These are phyloP conservation scores for Chaetodon trifasciatus DNA, from an alignment of 2,797 vertebrate species.

Conservation along the genomic window DNA sequence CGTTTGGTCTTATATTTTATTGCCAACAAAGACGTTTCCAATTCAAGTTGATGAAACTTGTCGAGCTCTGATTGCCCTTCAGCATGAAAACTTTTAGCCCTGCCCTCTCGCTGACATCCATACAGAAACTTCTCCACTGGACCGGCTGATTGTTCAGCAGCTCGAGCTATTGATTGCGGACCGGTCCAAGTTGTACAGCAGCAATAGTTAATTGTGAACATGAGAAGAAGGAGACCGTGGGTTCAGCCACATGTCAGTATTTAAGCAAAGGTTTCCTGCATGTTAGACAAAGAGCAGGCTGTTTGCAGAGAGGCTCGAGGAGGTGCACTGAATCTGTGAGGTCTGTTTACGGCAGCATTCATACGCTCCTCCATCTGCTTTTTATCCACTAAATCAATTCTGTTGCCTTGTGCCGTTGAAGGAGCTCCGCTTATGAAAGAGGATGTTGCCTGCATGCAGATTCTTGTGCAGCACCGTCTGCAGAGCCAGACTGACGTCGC, in stretches of 20 bases:
- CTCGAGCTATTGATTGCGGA: background rate
- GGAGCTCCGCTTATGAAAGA: conserved; percentile 59
- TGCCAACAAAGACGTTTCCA: background rate
- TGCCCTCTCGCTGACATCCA: background rate
- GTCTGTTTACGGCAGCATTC: conserved; percentile 68
- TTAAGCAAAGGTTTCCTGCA: conserved; percentile 41
- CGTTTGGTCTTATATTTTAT: background rate
- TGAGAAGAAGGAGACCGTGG: background rate
- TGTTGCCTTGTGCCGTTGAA: conserved; percentile 64
- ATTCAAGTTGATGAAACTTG: background rate
- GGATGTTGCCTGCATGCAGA: conserved; percentile 68
- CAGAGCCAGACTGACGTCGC: conserved; percentile 30
- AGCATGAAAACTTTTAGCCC: background rate
- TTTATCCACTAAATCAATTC: conserved; percentile 70
- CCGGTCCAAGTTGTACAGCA: background rate
- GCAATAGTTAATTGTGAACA: conserved; percentile 3
- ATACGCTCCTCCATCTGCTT: conserved; percentile 69
- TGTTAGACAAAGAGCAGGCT: conserved; percentile 6
- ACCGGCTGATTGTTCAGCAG: background rate
- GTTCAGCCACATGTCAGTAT: conserved; percentile 12
- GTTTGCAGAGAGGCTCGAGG: conserved; percentile 36
- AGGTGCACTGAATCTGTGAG: conserved; percentile 58
- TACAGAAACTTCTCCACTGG: background rate
- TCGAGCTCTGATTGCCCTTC: background rate
- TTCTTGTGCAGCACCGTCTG: conserved; percentile 18